A percentile compares a stretch with the other conserved stretches of the same genome.
phyloP scores from a whole-genome alignment of 2,797 vertebrate species.

The Lagodon rhomboides region DNA sequence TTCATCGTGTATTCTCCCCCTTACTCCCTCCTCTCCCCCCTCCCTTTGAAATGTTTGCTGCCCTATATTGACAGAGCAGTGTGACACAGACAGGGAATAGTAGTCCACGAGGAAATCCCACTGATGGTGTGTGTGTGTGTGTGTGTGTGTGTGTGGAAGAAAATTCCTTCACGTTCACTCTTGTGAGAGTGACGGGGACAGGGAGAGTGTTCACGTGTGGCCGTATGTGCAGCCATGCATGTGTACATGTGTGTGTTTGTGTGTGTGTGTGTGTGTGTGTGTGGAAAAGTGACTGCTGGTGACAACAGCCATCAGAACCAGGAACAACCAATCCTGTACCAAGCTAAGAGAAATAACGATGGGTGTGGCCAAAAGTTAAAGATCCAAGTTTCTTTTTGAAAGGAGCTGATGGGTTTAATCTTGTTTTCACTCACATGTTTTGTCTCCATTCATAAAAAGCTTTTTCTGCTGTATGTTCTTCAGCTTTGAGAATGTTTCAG shows the following conservation, averaged over 20 bases:
- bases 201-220: not conserved
- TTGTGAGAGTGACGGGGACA: not conserved
- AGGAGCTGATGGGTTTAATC: not conserved
- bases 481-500: not conserved
- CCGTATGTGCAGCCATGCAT: not conserved
- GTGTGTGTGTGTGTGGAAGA: not conserved
- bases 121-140: not conserved
- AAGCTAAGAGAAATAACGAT: not conserved
- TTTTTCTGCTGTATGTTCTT: not conserved
- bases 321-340: not conserved
- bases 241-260: not conserved
- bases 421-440: not conserved
- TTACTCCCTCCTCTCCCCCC: too few relatives aligned
- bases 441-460: not conserved
- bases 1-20: not conserved
- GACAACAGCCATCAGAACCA: slow-evolving; percentile 6
- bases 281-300: not conserved
- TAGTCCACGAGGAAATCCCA: slow-evolving; percentile 30
- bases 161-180: not conserved
- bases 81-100: slow-evolving; percentile 26
- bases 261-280: not conserved
- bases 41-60: slow-evolving; percentile 23
- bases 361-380: too few relatives aligned
- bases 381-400: not conserved
- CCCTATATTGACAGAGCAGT: slow-evolving; percentile 27